Evolutionary conservation across 2,888 invertebrate genomes (phyloP).

Genomic region (Salpingus planirostris): DNA sequence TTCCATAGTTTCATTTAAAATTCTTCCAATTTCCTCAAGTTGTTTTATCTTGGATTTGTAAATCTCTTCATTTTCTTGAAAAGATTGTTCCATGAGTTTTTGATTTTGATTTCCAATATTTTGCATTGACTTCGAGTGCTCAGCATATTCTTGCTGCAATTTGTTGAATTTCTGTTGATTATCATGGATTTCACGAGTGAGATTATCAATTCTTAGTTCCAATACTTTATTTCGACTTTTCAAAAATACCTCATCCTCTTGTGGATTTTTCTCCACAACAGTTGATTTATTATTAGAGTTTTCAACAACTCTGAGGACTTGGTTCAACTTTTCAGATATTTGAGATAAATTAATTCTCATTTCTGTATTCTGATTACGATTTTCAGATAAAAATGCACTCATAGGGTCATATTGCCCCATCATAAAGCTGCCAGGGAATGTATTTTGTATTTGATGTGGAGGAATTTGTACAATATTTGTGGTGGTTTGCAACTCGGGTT

Average conservation of each 20-base stretch:
- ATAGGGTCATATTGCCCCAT: constrained; percentile 41
- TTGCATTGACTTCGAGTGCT: not conserved
- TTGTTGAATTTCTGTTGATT: constrained; percentile 14
- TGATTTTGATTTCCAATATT: constrained; percentile 3
- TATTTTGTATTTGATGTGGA: constrained; percentile 3
- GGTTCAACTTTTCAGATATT: constrained; percentile 55
- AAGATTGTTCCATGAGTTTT: not conserved
- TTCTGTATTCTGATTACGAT: constrained; percentile 56
- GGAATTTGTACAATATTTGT: constrained; percentile 2
- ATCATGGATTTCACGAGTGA: constrained; percentile 23
- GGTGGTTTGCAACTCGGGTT: constrained; percentile 1
- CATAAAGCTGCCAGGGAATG: constrained; percentile 9
- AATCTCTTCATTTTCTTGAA: not conserved
- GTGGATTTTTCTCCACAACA: constrained; percentile 26
- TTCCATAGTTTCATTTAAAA: constrained; percentile 5
- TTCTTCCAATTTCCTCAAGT: not conserved
- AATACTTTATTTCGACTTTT: constrained; percentile 36
- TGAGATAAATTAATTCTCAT: constrained; percentile 56
- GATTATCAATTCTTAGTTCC: constrained; percentile 36
- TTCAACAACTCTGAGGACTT: constrained; percentile 40
- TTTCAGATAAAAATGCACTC: constrained; percentile 51
- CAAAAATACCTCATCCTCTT: no score
- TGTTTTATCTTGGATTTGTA: not conserved
- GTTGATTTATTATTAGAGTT: constrained; percentile 8
- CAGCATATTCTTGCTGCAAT: constrained; percentile 2